Conservation (phyloP, 2,888 invertebrate species). For the Drosophila birchii region DNA sequence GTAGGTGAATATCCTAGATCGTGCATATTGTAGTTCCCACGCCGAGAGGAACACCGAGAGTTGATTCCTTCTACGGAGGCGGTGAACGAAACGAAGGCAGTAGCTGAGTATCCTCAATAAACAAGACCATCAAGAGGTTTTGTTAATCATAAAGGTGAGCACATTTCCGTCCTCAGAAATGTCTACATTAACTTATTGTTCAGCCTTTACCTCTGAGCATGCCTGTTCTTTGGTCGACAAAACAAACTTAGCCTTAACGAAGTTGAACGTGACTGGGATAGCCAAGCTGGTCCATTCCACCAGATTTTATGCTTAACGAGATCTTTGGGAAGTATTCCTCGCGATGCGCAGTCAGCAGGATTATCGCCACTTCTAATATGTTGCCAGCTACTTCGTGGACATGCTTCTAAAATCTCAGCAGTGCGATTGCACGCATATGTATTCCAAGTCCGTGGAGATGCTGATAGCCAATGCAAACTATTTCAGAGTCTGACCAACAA, state of each 20-base stretch:
- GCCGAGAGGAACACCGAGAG: no score
- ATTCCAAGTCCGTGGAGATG: constrained; percentile 2
- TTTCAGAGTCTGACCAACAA: constrained; percentile 1
- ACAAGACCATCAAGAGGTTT: background rate
- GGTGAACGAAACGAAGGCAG: background rate
- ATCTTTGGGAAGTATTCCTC: background rate
- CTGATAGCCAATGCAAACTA: constrained; percentile 10
- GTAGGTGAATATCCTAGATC: background rate
- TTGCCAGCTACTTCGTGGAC: no score
- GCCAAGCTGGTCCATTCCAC: background rate
- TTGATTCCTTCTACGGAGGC: background rate
- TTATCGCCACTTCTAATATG: background rate
- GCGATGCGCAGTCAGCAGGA: background rate
- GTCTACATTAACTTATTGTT: no score
- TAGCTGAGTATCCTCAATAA: background rate
- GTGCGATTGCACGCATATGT: background rate
- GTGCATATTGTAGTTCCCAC: no score
- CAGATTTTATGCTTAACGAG: background rate
- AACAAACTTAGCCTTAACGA: no score
- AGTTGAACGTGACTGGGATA: background rate
- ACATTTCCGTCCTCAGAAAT: no score
- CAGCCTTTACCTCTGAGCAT: no score
- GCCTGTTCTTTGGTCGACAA: no score
- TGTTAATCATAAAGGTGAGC: no score
- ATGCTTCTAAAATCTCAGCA: background rate